A percentile compares a stretch with the other conserved stretches of the same genome.
Conservation (phyloP, 2,888 invertebrate genomes). For the Lordiphosa andalusiaca region DNA sequence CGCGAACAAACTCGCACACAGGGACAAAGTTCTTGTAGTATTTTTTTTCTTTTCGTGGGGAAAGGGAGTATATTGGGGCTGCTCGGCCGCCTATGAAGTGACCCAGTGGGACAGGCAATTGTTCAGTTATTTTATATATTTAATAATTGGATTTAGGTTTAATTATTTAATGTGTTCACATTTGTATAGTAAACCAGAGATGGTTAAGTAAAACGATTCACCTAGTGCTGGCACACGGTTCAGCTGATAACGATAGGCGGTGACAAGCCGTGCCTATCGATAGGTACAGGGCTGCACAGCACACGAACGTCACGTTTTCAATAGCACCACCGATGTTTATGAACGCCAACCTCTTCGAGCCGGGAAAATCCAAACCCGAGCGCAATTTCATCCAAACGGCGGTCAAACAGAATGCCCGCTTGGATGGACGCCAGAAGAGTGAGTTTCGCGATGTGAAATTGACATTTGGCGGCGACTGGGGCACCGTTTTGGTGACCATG, state of each 20-base stretch:
- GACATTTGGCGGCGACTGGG: slow-evolving; percentile 91
- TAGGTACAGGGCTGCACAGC: too few species aligned
- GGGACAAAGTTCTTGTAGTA: too few species aligned
- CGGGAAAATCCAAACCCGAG: slow-evolving; percentile 57
- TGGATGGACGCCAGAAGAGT: slow-evolving; percentile 89
- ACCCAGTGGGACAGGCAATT: not conserved
- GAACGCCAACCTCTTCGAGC: slow-evolving; percentile 58
- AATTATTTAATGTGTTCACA: slow-evolving; percentile 12
- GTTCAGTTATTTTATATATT: slow-evolving; percentile 1
- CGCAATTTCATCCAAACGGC: slow-evolving; percentile 50
- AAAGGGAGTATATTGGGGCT: not conserved
- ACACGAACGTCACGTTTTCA: slow-evolving; percentile 22
- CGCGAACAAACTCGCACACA: too few species aligned
- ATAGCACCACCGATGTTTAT: slow-evolving; percentile 46
- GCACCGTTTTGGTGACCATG: slow-evolving; percentile 88
- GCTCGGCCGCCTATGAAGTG: not conserved
- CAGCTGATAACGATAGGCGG: too few species aligned
- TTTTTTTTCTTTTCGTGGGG: not conserved
- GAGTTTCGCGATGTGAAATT: slow-evolving; percentile 88
- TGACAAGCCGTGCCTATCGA: too few species aligned
- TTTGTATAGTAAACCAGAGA: slow-evolving; percentile 13
- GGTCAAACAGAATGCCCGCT: slow-evolving; percentile 79
- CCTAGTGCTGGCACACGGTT: not conserved
- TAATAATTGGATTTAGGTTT: slow-evolving; percentile 2
- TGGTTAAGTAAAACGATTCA: slow-evolving; percentile 4